phyloP scores from a whole-genome alignment of 2,113 vertebrate species.

The Perca flavescens region DNA sequence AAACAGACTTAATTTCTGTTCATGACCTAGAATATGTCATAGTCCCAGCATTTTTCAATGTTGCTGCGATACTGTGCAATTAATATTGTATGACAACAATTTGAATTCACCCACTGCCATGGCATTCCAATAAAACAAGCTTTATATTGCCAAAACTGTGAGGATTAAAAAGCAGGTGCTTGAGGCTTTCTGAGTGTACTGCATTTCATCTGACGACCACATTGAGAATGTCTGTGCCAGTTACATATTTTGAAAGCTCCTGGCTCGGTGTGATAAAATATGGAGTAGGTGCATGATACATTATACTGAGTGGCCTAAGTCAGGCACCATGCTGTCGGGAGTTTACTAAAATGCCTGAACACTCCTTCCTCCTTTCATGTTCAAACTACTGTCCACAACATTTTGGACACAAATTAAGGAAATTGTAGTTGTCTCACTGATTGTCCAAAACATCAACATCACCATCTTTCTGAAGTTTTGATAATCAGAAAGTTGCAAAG shows the following conservation, averaged over 20 bases:
- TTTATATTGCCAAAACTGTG: conserved; percentile 51
- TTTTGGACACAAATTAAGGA: background rate
- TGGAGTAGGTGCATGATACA: conserved; percentile 6
- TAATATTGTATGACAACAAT: conserved; percentile 67
- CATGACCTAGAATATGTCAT: conserved; percentile 22
- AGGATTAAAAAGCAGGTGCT: conserved; percentile 61
- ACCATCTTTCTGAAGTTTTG: background rate
- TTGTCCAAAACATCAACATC: background rate
- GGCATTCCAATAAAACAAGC: conserved; percentile 49
- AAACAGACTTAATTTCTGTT: background rate
- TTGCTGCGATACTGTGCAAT: conserved; percentile 37
- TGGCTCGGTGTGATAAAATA: conserved; percentile 48
- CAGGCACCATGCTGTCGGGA: background rate
- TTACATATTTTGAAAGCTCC: conserved; percentile 32
- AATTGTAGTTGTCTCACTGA: background rate
- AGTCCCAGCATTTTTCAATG: conserved; percentile 18
- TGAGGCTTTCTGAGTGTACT: conserved; percentile 28
- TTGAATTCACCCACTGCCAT: conserved; percentile 40
- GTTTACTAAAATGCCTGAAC: background rate
- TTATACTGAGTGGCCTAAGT: background rate
- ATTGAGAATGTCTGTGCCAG: conserved; percentile 23
- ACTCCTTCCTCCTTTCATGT: background rate
- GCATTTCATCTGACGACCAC: conserved; percentile 50
- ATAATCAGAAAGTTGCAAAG: background rate
- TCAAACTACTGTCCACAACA: background rate